Conservation (phyloP, 2,113 vertebrate species). For the Gnathonemus echidnorhynchus region DNA sequence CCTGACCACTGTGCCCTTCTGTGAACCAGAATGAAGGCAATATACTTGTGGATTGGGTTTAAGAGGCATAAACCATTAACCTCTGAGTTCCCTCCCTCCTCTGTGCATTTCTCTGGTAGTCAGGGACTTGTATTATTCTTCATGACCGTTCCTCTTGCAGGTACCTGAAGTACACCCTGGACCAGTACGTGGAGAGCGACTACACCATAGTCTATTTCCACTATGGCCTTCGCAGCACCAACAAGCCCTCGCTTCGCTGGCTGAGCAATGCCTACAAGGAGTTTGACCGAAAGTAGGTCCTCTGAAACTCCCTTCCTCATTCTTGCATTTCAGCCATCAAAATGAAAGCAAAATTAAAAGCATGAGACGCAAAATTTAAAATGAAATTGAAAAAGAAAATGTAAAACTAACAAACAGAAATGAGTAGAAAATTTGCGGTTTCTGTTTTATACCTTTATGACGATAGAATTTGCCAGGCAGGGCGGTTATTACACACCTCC, state of each 20-base stretch:
- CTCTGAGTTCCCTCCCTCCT: neutral
- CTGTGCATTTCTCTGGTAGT: neutral
- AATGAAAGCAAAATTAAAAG: neutral
- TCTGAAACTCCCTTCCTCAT: neutral
- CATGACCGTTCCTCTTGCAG: constrained; percentile 39
- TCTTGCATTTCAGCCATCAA: neutral
- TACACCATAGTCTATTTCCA: constrained; percentile 80
- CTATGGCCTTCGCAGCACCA: constrained; percentile 68
- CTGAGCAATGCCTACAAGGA: constrained; percentile 69
- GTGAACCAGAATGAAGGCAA: neutral
- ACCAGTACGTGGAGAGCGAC: constrained; percentile 76
- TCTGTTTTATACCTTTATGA: neutral
- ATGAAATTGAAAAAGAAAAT: neutral
- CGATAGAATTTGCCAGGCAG: neutral
- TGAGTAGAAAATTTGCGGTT: neutral
- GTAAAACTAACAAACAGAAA: neutral
- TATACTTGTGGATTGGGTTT: neutral
- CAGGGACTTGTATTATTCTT: neutral
- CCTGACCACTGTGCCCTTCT: neutral
- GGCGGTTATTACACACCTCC: neutral
- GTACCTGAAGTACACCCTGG: constrained; percentile 73
- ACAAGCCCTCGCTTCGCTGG: constrained; percentile 75
- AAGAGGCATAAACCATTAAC: neutral
- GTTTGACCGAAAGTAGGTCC: constrained; percentile 74
- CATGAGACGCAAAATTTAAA: neutral